phyloP scores from a whole-genome alignment of 2,113 vertebrate species.

The Neodontobutis hainanensis region DNA sequence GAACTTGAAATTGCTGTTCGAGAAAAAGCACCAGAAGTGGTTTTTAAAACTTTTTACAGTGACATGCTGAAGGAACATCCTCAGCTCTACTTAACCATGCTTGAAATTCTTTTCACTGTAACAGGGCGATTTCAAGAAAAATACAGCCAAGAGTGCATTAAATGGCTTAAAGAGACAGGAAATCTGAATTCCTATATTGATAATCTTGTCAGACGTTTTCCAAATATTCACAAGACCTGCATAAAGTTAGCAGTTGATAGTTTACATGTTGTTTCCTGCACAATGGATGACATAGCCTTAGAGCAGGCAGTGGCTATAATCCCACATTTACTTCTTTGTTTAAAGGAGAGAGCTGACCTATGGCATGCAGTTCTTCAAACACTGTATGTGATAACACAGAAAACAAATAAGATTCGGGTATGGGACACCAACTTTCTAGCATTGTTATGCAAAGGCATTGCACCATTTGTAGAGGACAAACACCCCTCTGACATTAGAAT shows the following conservation, averaged over 20 bases:
- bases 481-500: not conserved
- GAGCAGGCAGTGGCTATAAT: not conserved
- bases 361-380: not conserved
- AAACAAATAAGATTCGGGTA: constrained; percentile 26
- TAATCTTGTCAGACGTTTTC: constrained; percentile 29
- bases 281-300: constrained; percentile 45
- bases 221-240: rapidly evolving
- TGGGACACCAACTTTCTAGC: constrained; percentile 31
- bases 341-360: rapidly evolving
- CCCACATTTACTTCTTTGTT: constrained; percentile 36
- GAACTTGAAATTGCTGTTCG: rapidly evolving
- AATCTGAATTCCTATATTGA: constrained; percentile 37
- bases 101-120: constrained; percentile 35
- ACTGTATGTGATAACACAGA: constrained; percentile 60
- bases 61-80: constrained; percentile 59
- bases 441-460: constrained; percentile 40
- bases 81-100: not conserved
- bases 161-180: constrained; percentile 50
- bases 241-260: rapidly evolving
- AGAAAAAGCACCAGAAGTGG: constrained; percentile 6
- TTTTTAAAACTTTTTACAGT: constrained; percentile 2
- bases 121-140: rapidly evolving
- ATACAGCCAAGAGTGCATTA: constrained; percentile 37
- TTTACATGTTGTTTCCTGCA: constrained; percentile 39
- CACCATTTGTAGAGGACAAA: constrained; percentile 4